These are phyloP conservation scores for Phrynocephalus forsythii DNA, from an alignment of 2,797 vertebrate genomes.

Conservation along the genomic window DNA sequence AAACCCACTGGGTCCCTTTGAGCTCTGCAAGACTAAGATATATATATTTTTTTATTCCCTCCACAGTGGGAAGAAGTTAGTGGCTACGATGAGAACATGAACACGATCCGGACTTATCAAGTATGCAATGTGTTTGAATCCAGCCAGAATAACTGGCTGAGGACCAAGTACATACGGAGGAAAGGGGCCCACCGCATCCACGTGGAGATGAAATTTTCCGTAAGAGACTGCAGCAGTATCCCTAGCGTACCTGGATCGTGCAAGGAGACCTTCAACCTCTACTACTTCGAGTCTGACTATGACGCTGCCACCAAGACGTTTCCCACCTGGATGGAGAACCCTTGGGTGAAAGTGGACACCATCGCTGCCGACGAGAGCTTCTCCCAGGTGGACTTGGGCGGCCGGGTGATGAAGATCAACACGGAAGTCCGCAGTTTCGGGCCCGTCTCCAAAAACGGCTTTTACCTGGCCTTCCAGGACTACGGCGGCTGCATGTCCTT, in stretches of 20 bases:
- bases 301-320: slow-evolving; percentile 87
- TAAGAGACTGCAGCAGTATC: slow-evolving; percentile 95
- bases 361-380: slow-evolving; percentile 96
- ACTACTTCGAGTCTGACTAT: slow-evolving; percentile 90
- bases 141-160: slow-evolving; percentile 97
- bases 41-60: slow-evolving; percentile 54
- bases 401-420: slow-evolving; percentile 97
- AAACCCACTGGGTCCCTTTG: background rate
- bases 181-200: slow-evolving; percentile 93
- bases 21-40: no score
- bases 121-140: slow-evolving; percentile 95
- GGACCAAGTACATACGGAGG: slow-evolving; percentile 91
- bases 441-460: slow-evolving; percentile 90
- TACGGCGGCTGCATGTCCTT: slow-evolving; percentile 97
- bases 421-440: slow-evolving; percentile 94
- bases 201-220: slow-evolving; percentile 97
- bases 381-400: slow-evolving; percentile 94
- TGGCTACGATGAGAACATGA: slow-evolving; percentile 97
- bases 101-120: slow-evolving; percentile 96
- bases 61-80: slow-evolving; percentile 97
- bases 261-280: slow-evolving; percentile 98
- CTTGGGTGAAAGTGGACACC: slow-evolving; percentile 96
- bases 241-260: slow-evolving; percentile 95
- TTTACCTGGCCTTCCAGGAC: slow-evolving; percentile 97
- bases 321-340: slow-evolving; percentile 97